Conservation (phyloP, 2,797 vertebrate genomes). For the Acrossocheilus wenchowensis region DNA sequence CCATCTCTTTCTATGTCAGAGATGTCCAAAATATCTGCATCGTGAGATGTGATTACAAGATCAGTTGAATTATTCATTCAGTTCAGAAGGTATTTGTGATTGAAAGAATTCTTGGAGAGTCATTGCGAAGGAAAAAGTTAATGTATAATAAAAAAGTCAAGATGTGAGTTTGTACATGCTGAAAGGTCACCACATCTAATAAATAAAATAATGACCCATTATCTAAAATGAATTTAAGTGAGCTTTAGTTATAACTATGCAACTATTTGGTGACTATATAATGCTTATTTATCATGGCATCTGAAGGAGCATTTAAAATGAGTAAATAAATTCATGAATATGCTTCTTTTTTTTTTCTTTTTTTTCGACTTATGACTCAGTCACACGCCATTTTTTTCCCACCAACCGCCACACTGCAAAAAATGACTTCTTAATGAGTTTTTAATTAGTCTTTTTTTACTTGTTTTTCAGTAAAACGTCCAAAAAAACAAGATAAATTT, state of each 20-base stretch:
- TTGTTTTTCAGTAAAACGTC: background rate
- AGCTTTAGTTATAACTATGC: background rate
- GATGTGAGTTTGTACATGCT: background rate
- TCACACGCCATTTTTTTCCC: slow-evolving; percentile 12
- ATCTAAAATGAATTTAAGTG: background rate
- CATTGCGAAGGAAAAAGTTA: background rate
- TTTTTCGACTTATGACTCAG: background rate
- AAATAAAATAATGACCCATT: slow-evolving; percentile 1
- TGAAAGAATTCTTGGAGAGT: slow-evolving; percentile 36
- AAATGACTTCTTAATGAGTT: background rate
- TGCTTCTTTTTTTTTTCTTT: background rate
- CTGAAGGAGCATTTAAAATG: background rate
- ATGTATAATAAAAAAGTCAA: background rate
- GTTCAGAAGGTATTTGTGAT: slow-evolving; percentile 51
- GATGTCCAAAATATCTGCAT: slow-evolving; percentile 74
- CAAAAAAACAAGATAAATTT: background rate
- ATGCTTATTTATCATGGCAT: background rate
- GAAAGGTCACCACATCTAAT: slow-evolving; percentile 15
- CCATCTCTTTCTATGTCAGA: slow-evolving; percentile 81
- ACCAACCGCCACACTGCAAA: slow-evolving; percentile 2
- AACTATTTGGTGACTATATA: background rate
- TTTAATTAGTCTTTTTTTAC: background rate
- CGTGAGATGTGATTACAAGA: slow-evolving; percentile 84
- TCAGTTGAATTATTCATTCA: slow-evolving; percentile 80
- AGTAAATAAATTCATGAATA: background rate